Evolutionary conservation across 2,113 vertebrate genomes (phyloP).

Genomic region (Tragelaphus buxtoni): DNA sequence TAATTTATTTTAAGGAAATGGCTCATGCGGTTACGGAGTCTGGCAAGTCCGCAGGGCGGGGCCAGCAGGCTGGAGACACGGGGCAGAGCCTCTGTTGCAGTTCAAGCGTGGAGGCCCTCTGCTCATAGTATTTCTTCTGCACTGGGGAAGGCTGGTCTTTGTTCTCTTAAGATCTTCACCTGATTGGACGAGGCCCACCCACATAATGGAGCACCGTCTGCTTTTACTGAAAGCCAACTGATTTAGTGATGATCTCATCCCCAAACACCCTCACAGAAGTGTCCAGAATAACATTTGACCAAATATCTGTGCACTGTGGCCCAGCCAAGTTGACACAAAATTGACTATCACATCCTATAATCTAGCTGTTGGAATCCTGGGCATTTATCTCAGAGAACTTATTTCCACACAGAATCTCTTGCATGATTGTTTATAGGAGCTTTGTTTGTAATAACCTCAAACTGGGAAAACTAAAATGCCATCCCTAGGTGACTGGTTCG

Average conservation of each 20-base stretch:
- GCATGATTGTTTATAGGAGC: neutral
- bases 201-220: neutral
- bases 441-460: neutral
- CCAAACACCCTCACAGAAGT: neutral
- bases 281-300: neutral
- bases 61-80: neutral
- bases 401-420: neutral
- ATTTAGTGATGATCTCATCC: neutral
- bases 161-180: neutral
- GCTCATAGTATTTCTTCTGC: neutral
- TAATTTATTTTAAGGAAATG: no score
- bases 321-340: neutral
- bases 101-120: neutral
- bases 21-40: neutral
- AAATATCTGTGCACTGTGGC: neutral
- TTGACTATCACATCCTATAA: neutral
- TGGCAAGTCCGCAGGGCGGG: neutral
- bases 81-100: neutral
- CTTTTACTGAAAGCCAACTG: neutral
- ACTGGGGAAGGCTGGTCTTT: neutral
- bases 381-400: neutral
- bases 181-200: neutral
- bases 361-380: neutral
- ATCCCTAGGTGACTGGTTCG: no score
- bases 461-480: neutral